Base-by-base conservation (phyloP, 2,888 invertebrate species). In the Tribolium freemani region DNA sequence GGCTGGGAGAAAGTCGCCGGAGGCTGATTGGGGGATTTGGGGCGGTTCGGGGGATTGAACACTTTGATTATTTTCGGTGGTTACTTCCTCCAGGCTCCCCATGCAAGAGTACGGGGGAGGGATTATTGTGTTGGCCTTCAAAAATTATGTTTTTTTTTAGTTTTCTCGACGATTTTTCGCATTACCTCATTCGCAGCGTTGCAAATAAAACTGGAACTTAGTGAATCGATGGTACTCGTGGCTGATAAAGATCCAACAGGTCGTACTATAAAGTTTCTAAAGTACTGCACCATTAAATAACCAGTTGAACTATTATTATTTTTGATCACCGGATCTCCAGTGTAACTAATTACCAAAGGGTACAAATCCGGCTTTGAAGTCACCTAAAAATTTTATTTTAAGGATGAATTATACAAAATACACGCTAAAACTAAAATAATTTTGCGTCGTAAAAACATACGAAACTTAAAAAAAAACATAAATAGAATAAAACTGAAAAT, bases 201-300 rank as follows among this genome's bases (percentile, higher is more conserved):
- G 87, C 94, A 95, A 87, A 94, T 92, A 87, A 93, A 95, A 88
- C 94, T 95, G 80, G 95, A 95, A 87, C 93, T 95, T 81, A 95
- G 89, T 78, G 95, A 95, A 86, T 95, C 95, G 79, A 94, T 91
- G 77, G 95, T 95, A 87, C 95, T 95, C 75, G 95, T 92, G 79
- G 94, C 94, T 75, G 95, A 95, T 79, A 95, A 83, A 74, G 95
- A 93, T 72, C 93, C 91, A 82, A 91, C 91, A 53, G 93, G 92
- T 61, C 93, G 89, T 75, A 93, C 92, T 77, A 93, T 92, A 83
- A 93, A 93, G 86, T 93, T 93, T 77, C 93, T 90, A 87, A 93
- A 93, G 87, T 93, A 95, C 82, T 95, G 95, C 79, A 95, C 94
- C 91, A 95, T 95, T 60, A 95, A 88, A 83, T 93, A 94, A 80